Percentiles rank a stretch among this genome's conserved stretches.
phyloP scores from a whole-genome alignment of 2,797 vertebrate species.

The Bradypodion pumilum region DNA sequence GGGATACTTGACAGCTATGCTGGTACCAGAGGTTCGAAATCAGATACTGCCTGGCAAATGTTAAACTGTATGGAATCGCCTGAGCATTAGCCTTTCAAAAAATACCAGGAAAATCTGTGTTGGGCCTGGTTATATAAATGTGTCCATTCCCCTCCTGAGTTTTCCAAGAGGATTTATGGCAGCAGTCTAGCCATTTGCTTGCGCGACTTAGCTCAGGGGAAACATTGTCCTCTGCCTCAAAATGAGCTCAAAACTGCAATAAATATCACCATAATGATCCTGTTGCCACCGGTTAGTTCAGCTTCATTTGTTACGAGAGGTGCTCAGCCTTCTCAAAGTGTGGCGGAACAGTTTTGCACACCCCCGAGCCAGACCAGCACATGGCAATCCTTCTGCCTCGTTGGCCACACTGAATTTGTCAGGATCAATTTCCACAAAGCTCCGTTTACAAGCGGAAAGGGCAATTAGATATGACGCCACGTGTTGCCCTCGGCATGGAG shows the following conservation, averaged over 20 bases:
- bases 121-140: neutral
- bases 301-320: neutral
- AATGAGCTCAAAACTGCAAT: neutral
- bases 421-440: constrained; percentile 80
- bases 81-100: neutral
- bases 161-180: neutral
- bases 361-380: constrained; percentile 29
- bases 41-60: neutral
- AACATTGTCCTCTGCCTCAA: neutral
- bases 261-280: neutral
- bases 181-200: neutral
- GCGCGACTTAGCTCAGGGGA: neutral
- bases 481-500: constrained; percentile 79
- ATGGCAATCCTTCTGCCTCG: constrained; percentile 51
- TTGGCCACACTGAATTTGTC: constrained; percentile 85
- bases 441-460: constrained; percentile 78
- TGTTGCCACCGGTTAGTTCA: neutral
- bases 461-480: constrained; percentile 84
- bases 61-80: too few relatives aligned
- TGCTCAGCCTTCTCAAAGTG: neutral
- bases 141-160: neutral
- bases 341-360: neutral
- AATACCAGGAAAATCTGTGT: neutral
- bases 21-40: neutral
- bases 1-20: too few relatives aligned